These are phyloP conservation scores for Lumbricus terrestris DNA, from an alignment of 2,888 invertebrate species.

Conservation along the genomic window DNA sequence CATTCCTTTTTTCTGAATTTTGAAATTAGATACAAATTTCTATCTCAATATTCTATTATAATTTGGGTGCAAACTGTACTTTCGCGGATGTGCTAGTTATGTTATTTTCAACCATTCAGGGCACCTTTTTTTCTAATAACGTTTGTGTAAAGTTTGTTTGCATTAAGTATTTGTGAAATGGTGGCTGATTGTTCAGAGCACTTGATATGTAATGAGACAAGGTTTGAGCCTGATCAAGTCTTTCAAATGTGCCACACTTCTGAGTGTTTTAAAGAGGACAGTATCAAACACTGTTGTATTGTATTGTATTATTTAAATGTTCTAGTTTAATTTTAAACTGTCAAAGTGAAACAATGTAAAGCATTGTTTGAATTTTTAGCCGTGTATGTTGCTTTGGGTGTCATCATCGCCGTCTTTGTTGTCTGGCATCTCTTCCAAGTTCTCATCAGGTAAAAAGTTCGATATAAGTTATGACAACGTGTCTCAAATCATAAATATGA, in stretches of 20 bases:
- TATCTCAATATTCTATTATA: neutral
- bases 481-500: too few relatives aligned
- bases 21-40: neutral
- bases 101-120: neutral
- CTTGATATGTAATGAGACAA: too few relatives aligned
- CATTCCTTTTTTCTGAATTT: neutral
- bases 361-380: slow-evolving; percentile 6
- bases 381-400: neutral
- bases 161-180: too few relatives aligned
- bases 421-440: neutral
- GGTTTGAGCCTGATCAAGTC: too few relatives aligned
- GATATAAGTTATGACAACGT: neutral
- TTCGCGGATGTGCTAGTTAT: neutral
- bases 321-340: neutral
- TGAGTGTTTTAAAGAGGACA: too few relatives aligned
- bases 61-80: neutral
- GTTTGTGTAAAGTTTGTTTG: too few relatives aligned
- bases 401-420: neutral
- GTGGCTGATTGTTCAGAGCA: too few relatives aligned
- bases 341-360: neutral
- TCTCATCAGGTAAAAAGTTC: neutral
- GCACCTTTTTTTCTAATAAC: too few relatives aligned
- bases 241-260: too few relatives aligned
- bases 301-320: neutral
- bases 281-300: too few relatives aligned